Base-by-base conservation (phyloP, 1,140 invertebrate genomes). In the Stratiolaelaps scimitus region DNA sequence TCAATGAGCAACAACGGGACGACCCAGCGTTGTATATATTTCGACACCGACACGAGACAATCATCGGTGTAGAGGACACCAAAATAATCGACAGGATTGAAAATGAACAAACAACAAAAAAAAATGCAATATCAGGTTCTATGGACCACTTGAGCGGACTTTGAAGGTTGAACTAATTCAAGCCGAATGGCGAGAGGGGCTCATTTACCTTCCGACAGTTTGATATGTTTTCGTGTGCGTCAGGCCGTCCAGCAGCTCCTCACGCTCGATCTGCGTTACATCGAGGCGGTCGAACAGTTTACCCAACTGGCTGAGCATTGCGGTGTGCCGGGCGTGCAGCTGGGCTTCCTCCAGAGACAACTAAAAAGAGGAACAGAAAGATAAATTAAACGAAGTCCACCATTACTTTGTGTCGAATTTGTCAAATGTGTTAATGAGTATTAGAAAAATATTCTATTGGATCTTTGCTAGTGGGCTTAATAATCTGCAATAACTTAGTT, bases 211-310 rank as follows among this genome's bases (percentile, higher is more conserved):
- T 60, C 53, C 26, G 1, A 60, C 23, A 10, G n/a, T 60, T 23
- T 60, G 53, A 10, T 60, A 60, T 5, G 53, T 60, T 60, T 60
- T 60, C 13, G 53, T 34, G 4, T 60, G 13, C 10, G 34, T 40
- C 15, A 60, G 13, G 23, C 34, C 53, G 15, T 15, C 23, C 2
- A 60, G 53, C 17, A 60, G 23, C 26, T 60, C 53, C 15, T 60
- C 53, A 2, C 53, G 17, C 23, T 60, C 53, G 23, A 23, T 10
- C 23, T 60, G 53, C 2, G 53, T 60, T 15, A 60, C 34, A 17
- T 60, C 53, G 13, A 60, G 23, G 15, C 53, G 53, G 23, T 60
- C 53, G 10, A 60, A 60, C 26, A 60, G 23, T 60, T 23, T 60
- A 4, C 26, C 26, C 10, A 60, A 23, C 6, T 17, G 34, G 34